These are phyloP conservation scores for Athrips mouffetella DNA, from an alignment of 2,888 invertebrate genomes.

Conservation along the genomic window DNA sequence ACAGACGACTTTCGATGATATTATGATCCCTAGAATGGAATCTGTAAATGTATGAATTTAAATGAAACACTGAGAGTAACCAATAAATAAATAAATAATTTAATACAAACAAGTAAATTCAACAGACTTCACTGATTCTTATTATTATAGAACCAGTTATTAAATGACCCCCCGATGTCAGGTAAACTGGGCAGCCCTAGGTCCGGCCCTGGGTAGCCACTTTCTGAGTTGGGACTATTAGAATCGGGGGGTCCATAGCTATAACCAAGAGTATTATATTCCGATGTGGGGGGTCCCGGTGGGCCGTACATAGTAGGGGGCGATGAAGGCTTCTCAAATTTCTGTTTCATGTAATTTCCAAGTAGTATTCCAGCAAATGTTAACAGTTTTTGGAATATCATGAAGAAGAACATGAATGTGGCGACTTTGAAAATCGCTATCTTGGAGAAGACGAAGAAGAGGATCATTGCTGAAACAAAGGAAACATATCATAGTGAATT, in stretches of 20 bases:
- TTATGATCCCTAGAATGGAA: too few relatives aligned
- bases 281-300: conserved; percentile 35
- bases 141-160: conserved; percentile 54
- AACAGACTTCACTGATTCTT: conserved; percentile 39
- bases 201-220: conserved; percentile 31
- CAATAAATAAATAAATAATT: too few relatives aligned
- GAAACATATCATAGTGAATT: too few relatives aligned
- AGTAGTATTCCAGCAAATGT: conserved; percentile 52
- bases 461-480: conserved; percentile 53
- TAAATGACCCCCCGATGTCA: conserved; percentile 48
- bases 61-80: too few relatives aligned
- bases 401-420: conserved; percentile 53
- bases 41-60: too few relatives aligned
- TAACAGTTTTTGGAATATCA: conserved; percentile 66
- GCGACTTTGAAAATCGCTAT: conserved; percentile 58
- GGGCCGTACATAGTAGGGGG: conserved; percentile 44
- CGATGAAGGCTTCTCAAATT: conserved; percentile 32
- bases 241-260: conserved; percentile 26
- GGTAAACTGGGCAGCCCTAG: conserved; percentile 41
- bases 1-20: too few relatives aligned
- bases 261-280: conserved; percentile 66
- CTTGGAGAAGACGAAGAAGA: conserved; percentile 55
- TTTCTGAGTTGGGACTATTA: conserved; percentile 48
- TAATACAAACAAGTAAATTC: too few relatives aligned
- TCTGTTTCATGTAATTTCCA: conserved; percentile 56